Base-by-base conservation (phyloP, 1,140 invertebrate genomes). In the Zaprionus vittiger region DNA sequence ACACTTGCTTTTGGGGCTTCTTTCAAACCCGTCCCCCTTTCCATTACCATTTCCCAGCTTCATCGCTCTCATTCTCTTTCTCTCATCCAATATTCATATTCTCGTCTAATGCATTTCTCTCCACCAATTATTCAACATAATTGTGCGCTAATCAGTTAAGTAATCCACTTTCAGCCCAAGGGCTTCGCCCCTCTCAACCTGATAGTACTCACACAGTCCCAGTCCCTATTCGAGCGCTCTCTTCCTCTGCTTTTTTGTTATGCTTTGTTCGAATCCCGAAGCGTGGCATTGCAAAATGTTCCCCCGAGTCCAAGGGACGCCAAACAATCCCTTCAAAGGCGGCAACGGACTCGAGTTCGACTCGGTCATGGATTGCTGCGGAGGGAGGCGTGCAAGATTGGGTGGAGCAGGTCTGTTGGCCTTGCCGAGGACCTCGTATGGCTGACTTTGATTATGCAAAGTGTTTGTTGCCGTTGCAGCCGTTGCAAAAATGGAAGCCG, bases 71-170 rank as follows among this genome's bases (percentile, higher is more conserved):
- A 12, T 17, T 28, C 24, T 20, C 22, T 62, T 7, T 15, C 28
- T 28, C 24, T 56, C 38, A 20, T 54, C 60, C 61, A 72, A 74
- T 77, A 74, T 69, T 49, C 34, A 63, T 65, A 65, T 65, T 57
- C 71, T 44, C 7, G 47, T 52, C 59, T 59, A 60, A 60, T 60
- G 64, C 72, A 78, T 74, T 60, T 52, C 47, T 22, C 47, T 20
- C 47, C 47, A 54, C 67, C 68, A 76, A 72, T 76, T 76, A 76
- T 76, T 71, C 68, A 72, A 54, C 73, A 65, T 72, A 60, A 76
- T 64, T 59, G 68, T 61, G 55, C 73, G 73, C 68, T 76, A 76
- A 76, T 76, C 73, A 76, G 67, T 71, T 76, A 76, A 76, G 60
- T 76, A 71, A 76, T 75, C 73, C 67, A 75, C 67, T 75, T 70